phyloP scores from a whole-genome alignment of 1,140 invertebrate genomes.

The Metaphire vulgaris region DNA sequence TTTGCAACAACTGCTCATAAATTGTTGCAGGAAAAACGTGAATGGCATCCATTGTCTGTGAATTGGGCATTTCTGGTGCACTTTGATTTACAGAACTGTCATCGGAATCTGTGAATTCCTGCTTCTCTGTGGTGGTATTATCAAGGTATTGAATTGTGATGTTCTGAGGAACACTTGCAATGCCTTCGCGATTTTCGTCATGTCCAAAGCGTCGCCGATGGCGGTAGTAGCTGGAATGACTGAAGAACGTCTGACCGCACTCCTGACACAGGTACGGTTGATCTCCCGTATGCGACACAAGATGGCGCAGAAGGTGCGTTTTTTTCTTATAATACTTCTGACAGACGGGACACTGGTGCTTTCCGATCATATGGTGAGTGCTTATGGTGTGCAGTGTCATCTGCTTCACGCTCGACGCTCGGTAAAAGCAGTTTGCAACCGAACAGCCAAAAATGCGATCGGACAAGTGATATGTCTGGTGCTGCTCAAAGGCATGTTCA shows the following conservation, averaged over 20 bases:
- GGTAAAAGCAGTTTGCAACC: constrained; percentile 11
- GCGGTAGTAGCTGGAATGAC: constrained; percentile 24
- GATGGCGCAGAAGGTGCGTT: constrained; percentile 24
- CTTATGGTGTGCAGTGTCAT: constrained; percentile 11
- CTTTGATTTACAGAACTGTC: no score
- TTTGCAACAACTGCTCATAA: no score
- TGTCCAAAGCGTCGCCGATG: constrained; percentile 22
- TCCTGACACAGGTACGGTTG: constrained; percentile 21
- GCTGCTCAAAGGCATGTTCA: constrained; percentile 9
- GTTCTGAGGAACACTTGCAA: constrained; percentile 27
- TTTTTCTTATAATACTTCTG: constrained; percentile 26
- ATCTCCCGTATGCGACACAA: constrained; percentile 22
- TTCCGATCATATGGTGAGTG: constrained; percentile 16
- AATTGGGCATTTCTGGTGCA: no score
- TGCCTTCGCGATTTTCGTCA: constrained; percentile 21
- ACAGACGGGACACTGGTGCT: constrained; percentile 29
- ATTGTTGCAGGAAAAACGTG: no score
- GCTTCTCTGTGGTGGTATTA: background rate
- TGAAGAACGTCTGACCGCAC: constrained; percentile 18
- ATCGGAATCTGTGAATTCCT: background rate
- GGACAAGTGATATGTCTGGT: constrained; percentile 13
- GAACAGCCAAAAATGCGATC: constrained; percentile 18
- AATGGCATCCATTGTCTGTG: no score
- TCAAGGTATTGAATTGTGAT: constrained; percentile 24
- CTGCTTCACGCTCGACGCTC: constrained; percentile 12